These are phyloP conservation scores for Nilaparvata lugens DNA, from an alignment of 1,140 invertebrate species.

Conservation along the genomic window DNA sequence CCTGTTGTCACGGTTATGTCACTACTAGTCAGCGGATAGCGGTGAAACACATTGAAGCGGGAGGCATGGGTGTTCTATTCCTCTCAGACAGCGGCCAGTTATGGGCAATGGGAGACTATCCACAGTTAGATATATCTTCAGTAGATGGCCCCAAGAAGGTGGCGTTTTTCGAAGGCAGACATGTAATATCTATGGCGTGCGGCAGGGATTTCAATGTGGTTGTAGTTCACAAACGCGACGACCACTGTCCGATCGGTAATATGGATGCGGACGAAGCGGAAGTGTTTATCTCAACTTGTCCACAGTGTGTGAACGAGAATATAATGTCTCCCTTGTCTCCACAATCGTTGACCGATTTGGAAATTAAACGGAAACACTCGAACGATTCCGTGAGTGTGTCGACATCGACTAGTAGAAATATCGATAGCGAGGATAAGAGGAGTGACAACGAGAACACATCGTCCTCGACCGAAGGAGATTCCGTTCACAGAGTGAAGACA, in stretches of 20 bases:
- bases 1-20: conserved; percentile 51
- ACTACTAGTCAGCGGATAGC: conserved; percentile 49
- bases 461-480: conserved; percentile 20
- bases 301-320: conserved; percentile 35
- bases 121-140: conserved; percentile 53
- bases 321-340: conserved; percentile 39
- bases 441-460: conserved; percentile 21
- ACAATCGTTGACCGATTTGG: conserved; percentile 38
- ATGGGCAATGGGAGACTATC: conserved; percentile 62
- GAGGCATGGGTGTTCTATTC: conserved; percentile 44
- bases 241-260: conserved; percentile 45
- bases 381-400: conserved; percentile 42
- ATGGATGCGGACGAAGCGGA: conserved; percentile 45
- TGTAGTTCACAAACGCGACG: conserved; percentile 47
- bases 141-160: conserved; percentile 48
- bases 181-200: conserved; percentile 45
- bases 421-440: conserved; percentile 24
- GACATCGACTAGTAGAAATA: conserved; percentile 38
- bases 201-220: conserved; percentile 58
- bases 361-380: conserved; percentile 36
- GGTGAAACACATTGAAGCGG: conserved; percentile 37
- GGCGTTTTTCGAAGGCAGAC: conserved; percentile 54
- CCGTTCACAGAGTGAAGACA: conserved; percentile 24
- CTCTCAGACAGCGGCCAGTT: conserved; percentile 57
- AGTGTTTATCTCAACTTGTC: conserved; percentile 53